Conservation (phyloP, 2,888 invertebrate species). For the Xestia c-nigrum region DNA sequence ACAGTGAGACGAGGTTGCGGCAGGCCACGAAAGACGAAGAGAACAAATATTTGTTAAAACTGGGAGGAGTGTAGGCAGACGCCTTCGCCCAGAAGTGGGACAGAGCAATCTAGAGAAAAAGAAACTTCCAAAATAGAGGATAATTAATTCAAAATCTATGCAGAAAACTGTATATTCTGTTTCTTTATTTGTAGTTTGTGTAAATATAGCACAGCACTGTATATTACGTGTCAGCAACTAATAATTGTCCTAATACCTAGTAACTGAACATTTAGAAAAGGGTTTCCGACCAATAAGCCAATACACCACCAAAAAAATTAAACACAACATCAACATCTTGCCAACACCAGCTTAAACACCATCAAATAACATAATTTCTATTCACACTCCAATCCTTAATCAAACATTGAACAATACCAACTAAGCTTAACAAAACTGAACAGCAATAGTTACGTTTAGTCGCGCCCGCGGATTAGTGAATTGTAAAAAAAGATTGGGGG, state of each 20-base stretch:
- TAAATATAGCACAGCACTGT: neutral
- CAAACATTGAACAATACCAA: constrained; percentile 69
- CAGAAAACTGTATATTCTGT: neutral
- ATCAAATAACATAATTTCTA: constrained; percentile 55
- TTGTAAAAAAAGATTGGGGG: constrained; percentile 89
- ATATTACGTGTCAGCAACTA: neutral
- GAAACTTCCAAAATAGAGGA: neutral
- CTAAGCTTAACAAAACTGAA: constrained; percentile 78
- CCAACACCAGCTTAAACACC: constrained; percentile 35
- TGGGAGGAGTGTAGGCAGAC: no score
- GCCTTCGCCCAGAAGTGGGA: no score
- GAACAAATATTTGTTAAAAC: no score
- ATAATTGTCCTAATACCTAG: neutral
- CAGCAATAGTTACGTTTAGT: constrained; percentile 84
- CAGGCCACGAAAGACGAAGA: no score
- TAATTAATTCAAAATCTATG: neutral
- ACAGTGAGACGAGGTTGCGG: no score
- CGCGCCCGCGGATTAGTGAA: constrained; percentile 89
- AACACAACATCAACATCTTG: neutral
- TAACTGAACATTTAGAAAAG: neutral
- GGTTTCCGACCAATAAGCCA: neutral
- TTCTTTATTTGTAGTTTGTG: neutral
- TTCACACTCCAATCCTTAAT: constrained; percentile 68
- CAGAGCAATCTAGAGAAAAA: no score
- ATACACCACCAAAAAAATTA: neutral